Evolutionary conservation across 1,140 invertebrate species (phyloP).

Genomic region (Rhyzopertha dominica): DNA sequence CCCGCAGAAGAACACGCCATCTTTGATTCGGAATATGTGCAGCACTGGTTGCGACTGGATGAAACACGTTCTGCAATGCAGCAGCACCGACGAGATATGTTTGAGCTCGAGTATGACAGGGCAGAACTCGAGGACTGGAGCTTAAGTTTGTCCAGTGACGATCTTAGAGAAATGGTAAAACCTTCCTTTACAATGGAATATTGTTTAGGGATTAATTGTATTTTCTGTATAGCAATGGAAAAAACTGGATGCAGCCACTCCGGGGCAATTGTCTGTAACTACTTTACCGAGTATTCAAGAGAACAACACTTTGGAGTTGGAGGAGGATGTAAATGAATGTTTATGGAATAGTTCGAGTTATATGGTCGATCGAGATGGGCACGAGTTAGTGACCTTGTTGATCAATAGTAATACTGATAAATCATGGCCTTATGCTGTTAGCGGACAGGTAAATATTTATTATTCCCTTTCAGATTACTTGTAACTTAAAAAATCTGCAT

Average conservation of each 20-base stretch:
- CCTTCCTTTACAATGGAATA: constrained; percentile 14
- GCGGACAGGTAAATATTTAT: constrained; percentile 26
- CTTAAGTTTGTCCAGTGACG: constrained; percentile 64
- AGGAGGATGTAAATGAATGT: constrained; percentile 68
- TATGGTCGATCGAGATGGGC: constrained; percentile 49
- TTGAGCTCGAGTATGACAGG: constrained; percentile 67
- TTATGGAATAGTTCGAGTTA: constrained; percentile 65
- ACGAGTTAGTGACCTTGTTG: constrained; percentile 48
- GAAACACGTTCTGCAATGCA: constrained; percentile 60
- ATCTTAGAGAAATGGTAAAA: constrained; percentile 49
- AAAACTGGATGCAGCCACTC: constrained; percentile 49
- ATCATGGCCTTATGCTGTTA: constrained; percentile 49
- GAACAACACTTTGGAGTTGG: constrained; percentile 63
- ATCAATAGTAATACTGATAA: constrained; percentile 41
- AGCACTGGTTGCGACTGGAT: constrained; percentile 68
- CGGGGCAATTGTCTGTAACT: constrained; percentile 55
- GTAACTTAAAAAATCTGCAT: too few relatives aligned
- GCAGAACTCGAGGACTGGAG: constrained; percentile 76
- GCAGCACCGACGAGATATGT: constrained; percentile 61
- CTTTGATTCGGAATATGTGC: constrained; percentile 68
- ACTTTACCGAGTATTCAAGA: constrained; percentile 67
- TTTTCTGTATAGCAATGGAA: constrained; percentile 29
- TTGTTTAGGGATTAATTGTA: neutral
- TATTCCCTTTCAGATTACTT: too few relatives aligned
- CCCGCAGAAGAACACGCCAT: constrained; percentile 56